phyloP scores from a whole-genome alignment of 53 echinoderm and acorn worm genomes.

The Pentamera pediparva region DNA sequence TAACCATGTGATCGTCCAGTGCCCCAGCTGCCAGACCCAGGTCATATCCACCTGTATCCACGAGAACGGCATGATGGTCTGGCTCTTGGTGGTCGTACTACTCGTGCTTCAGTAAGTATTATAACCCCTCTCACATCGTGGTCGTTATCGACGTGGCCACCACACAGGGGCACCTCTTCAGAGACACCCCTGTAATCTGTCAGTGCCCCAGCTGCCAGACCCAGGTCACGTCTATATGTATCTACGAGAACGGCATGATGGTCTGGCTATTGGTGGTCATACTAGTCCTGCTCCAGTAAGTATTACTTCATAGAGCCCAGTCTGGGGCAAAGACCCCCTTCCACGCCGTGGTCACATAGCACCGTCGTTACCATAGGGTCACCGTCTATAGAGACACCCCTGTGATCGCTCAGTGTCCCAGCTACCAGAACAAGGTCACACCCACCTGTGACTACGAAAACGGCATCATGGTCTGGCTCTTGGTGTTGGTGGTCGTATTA shows the following conservation, averaged over 20 bases:
- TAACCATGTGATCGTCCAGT: slow-evolving; percentile 34
- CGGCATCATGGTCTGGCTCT: slow-evolving; percentile 33
- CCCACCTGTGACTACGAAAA: slow-evolving; percentile 44
- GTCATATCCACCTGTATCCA: slow-evolving; percentile 44
- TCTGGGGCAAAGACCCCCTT: no score
- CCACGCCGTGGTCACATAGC: slow-evolving; percentile 30
- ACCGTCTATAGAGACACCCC: slow-evolving; percentile 37
- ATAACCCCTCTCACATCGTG: no score
- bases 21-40: slow-evolving; percentile 61
- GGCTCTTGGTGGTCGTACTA: background rate
- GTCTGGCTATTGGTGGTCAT: slow-evolving; percentile 18
- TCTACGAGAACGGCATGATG: slow-evolving; percentile 42
- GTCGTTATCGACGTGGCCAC: slow-evolving; percentile 24
- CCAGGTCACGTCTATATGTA: slow-evolving; percentile 45
- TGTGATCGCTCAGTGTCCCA: slow-evolving; percentile 49
- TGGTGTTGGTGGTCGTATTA: background rate
- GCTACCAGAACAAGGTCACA: slow-evolving; percentile 56
- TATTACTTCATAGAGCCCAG: no score
- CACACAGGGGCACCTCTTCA: background rate
- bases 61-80: slow-evolving; percentile 43
- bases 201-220: slow-evolving; percentile 65
- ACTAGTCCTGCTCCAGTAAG: background rate
- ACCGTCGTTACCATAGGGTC: background rate
- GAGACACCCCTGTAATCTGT: slow-evolving; percentile 36
- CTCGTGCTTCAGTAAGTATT: no score